Base-by-base conservation (phyloP, 2,888 invertebrate species). In the Acanthosepion esculentum region DNA sequence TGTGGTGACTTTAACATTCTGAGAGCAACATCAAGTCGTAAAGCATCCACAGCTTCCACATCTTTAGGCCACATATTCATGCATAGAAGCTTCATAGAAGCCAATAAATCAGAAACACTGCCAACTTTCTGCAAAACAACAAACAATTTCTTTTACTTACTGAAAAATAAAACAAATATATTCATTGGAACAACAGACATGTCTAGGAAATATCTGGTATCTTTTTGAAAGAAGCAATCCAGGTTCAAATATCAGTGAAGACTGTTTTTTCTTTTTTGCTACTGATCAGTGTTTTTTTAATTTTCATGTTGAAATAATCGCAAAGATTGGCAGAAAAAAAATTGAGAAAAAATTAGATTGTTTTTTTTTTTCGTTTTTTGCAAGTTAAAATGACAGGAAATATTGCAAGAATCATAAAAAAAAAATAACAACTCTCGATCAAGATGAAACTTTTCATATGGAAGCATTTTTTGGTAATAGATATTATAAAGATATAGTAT, bases 1-100 rank as follows among this genome's bases (percentile, higher is more conserved):
- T 98, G 97, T 55, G 98, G 97, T 20, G 97, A 97, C 95, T 97
- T 97, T 93, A 98, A 96, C 97, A 98, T 98, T 55, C 97, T 96
- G 41, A 98, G 96, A 48, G 97, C 97, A 50, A 98, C 96, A 91
- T 97, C 96, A 55, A 97, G 96, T 91, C 97, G 95, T 23, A 97
- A 96, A 91, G 97, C 96, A 96, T 97, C 97, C 91, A 97, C 96
- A 33, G 96, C 96, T 94, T 97, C 96, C 50, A 97, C 97, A 95
- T 97, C 97, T 26, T 97, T 96, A 2, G 97, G 97, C 97, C 97
- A 97, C 95, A 98, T 96, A 95, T 97, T 96, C 94, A 97, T 96
- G 95, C 97, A 97, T 94, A 98, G 95, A 91, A 97, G 96, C 95
- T 97, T 97, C 96, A 98, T 97, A 64, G 97, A 97, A 92, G 97